Percentiles rank a stretch among this genome's conserved stretches.
phyloP scores from a whole-genome alignment of 2,797 vertebrate genomes.

The Sus cebifrons region DNA sequence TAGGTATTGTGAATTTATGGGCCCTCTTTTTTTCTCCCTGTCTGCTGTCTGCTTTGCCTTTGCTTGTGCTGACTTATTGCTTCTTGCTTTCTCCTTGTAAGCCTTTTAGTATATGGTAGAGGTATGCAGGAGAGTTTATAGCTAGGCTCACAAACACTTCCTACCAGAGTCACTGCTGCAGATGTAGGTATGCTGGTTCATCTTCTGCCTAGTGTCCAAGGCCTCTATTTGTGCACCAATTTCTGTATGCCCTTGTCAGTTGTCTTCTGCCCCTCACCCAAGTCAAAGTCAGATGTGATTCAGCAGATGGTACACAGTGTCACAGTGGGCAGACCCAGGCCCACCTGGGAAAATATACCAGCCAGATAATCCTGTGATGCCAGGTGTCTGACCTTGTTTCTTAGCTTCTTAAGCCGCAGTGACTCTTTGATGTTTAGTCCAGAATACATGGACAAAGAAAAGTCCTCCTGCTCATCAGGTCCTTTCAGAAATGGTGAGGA shows the following conservation, averaged over 20 bases:
- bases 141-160: neutral
- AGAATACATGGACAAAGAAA: conserved; percentile 36
- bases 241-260: neutral
- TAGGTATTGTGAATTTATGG: conserved; percentile 7
- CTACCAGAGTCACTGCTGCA: neutral
- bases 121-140: neutral
- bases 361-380: neutral
- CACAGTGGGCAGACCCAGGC: neutral
- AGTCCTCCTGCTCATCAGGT: neutral
- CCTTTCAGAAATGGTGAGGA: conserved; percentile 28
- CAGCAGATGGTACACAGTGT: neutral
- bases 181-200: neutral
- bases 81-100: neutral
- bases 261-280: neutral
- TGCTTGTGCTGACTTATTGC: conserved; percentile 43
- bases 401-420: neutral
- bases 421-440: neutral
- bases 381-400: neutral
- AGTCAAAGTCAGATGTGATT: neutral
- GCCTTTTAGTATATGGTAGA: neutral
- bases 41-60: neutral
- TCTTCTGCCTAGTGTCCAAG: neutral
- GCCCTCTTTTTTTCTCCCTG: accelerated
- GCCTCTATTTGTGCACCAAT: neutral
- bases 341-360: neutral